phyloP scores from a whole-genome alignment of 2,797 vertebrate species.

The Acrocephalus scirpaceus region DNA sequence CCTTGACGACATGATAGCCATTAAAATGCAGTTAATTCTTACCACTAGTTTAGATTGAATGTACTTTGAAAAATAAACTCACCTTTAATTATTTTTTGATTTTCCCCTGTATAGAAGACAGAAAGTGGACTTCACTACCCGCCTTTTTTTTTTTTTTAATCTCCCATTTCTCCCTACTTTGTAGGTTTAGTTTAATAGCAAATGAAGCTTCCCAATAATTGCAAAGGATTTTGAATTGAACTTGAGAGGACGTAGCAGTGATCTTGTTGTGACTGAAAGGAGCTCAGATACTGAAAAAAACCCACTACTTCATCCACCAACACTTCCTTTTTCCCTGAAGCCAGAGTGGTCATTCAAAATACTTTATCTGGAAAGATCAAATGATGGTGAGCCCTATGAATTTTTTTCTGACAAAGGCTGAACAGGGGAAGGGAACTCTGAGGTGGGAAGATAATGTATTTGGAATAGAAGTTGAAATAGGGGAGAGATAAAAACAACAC shows the following conservation, averaged over 20 bases:
- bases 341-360: neutral
- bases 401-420: neutral
- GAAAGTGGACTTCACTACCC: neutral
- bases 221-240: neutral
- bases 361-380: neutral
- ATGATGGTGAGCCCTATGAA: neutral
- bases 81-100: neutral
- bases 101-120: neutral
- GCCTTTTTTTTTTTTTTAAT: neutral
- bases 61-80: neutral
- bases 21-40: slow-evolving; percentile 7
- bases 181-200: neutral
- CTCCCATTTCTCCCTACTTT: neutral
- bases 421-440: neutral
- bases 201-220: neutral
- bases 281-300: neutral
- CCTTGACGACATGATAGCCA: neutral
- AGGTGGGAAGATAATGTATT: neutral
- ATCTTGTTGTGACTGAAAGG: neutral
- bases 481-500: neutral
- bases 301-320: neutral
- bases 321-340: neutral
- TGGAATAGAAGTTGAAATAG: neutral
- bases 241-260: neutral
- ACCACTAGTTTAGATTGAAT: neutral